Percentiles rank a stretch among this genome's conserved stretches.
These are phyloP conservation scores for Chondrosia reniformis DNA, from an alignment of 37 sponge, comb jelly and placozoan species.

Conservation along the genomic window DNA sequence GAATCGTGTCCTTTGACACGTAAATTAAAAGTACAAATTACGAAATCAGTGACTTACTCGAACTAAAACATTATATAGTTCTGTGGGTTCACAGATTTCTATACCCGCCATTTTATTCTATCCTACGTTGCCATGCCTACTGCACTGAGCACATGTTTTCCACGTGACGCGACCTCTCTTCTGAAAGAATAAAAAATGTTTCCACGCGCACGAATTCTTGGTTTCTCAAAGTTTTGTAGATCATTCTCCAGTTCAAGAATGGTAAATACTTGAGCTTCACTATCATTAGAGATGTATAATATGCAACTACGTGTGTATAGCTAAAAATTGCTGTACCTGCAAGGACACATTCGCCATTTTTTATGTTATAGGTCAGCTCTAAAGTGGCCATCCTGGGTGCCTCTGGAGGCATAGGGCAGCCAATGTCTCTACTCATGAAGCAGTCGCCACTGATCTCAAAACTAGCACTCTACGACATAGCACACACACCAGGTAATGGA, in stretches of 20 bases:
- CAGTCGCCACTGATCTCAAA: constrained; percentile 76
- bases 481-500: constrained; percentile 75
- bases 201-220: neutral
- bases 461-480: constrained; percentile 92
- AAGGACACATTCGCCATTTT: no score
- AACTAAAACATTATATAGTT: constrained; percentile 83
- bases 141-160: no score
- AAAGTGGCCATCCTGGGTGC: constrained; percentile 96
- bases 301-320: no score
- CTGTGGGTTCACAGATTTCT: constrained; percentile 81
- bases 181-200: neutral
- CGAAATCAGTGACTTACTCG: constrained; percentile 30
- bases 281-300: neutral
- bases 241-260: constrained; percentile 2
- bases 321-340: no score
- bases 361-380: no score
- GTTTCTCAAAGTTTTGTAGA: neutral
- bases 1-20: no score
- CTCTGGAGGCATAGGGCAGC: constrained; percentile 99
- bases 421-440: constrained; percentile 91
- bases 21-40: no score
- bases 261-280: neutral
- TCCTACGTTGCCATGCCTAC: constrained; percentile 34
- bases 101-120: constrained; percentile 35
- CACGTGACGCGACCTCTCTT: neutral